These are phyloP conservation scores for Carcharodon carcharias DNA, from an alignment of 2,797 vertebrate genomes.

Conservation along the genomic window DNA sequence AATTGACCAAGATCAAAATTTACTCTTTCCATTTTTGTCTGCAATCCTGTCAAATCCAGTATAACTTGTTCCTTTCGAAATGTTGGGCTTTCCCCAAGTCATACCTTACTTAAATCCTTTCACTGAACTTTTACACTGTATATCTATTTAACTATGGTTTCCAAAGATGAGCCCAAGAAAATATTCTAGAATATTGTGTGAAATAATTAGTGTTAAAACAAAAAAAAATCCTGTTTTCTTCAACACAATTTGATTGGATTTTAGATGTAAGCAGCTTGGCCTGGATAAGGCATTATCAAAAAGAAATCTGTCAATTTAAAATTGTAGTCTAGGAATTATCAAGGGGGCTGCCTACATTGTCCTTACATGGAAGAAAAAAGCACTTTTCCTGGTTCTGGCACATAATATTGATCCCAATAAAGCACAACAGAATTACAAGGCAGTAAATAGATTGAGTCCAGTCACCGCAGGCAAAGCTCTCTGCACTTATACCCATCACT, in stretches of 20 bases:
- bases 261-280: not conserved
- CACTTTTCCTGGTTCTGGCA: not conserved
- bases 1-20: not conserved
- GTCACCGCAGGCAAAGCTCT: not conserved
- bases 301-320: not conserved
- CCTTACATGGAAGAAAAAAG: not conserved
- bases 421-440: not conserved
- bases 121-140: not conserved
- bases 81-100: not conserved
- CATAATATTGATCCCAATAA: not conserved
- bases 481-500: not conserved
- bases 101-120: no score
- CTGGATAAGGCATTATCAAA: not conserved
- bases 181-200: not conserved
- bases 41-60: not conserved
- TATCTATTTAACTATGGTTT: not conserved
- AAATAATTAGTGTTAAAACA: not conserved
- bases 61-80: not conserved
- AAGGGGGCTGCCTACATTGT: not conserved
- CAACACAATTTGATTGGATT: not conserved
- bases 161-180: not conserved
- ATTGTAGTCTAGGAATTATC: not conserved
- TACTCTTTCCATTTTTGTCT: not conserved
- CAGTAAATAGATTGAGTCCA: not conserved
- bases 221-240: not conserved